phyloP scores from a whole-genome alignment of 2,888 invertebrate genomes.

The Drosophila paramelanica region DNA sequence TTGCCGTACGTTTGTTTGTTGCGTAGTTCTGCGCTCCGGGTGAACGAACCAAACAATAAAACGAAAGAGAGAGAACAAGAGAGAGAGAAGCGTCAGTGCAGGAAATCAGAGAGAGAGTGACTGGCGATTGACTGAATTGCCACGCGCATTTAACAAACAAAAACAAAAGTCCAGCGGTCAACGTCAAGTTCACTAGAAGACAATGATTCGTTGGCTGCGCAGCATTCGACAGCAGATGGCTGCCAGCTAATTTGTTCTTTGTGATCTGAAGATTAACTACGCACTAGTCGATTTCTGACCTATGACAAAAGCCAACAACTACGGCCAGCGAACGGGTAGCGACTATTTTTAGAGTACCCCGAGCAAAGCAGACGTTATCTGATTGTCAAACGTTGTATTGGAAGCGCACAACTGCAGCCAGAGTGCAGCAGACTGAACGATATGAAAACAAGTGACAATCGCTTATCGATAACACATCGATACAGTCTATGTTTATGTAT shows the following conservation, averaged over 20 bases:
- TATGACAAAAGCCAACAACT: slow-evolving; percentile 42
- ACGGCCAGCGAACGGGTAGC: slow-evolving; percentile 24
- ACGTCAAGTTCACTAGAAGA: slow-evolving; percentile 75
- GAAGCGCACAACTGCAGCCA: slow-evolving; percentile 1
- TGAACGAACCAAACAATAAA: slow-evolving; percentile 74
- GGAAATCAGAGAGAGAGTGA: slow-evolving; percentile 13
- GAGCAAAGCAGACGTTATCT: slow-evolving; percentile 38
- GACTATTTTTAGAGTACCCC: slow-evolving; percentile 45
- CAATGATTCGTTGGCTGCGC: slow-evolving; percentile 56
- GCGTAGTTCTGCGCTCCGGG: slow-evolving; percentile 68
- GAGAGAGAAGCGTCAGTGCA: slow-evolving; percentile 7
- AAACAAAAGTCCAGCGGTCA: slow-evolving; percentile 78
- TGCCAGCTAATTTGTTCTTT: slow-evolving; percentile 20
- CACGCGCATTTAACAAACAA: slow-evolving; percentile 64
- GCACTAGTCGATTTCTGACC: slow-evolving; percentile 60
- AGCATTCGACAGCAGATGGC: slow-evolving; percentile 28
- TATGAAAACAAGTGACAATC: slow-evolving; percentile 60
- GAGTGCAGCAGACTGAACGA: slow-evolving; percentile 30
- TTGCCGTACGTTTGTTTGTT: slow-evolving; percentile 49
- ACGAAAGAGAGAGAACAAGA: slow-evolving; percentile 20
- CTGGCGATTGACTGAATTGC: slow-evolving; percentile 28
- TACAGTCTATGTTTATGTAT: neutral
- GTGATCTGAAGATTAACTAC: slow-evolving; percentile 52
- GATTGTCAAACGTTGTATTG: slow-evolving; percentile 26
- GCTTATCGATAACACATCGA: slow-evolving; percentile 43